A percentile compares a stretch with the other conserved stretches of the same genome.
Conservation (phyloP, 2,113 vertebrate genomes). For the Amphilophus citrinellus region DNA sequence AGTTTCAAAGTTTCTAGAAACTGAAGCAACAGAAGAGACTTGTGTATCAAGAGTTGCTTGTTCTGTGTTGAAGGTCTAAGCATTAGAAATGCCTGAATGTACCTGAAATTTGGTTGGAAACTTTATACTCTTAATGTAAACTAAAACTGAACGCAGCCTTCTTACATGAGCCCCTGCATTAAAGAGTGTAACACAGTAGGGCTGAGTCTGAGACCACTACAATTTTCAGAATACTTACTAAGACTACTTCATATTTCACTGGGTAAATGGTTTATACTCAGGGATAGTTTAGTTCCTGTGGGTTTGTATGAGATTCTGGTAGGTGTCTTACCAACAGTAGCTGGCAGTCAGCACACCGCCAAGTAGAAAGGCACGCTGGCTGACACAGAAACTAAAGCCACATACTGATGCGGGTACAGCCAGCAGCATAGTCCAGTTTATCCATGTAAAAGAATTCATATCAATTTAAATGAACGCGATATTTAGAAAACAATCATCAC, state of each 20-base stretch:
- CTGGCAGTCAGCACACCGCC: neutral
- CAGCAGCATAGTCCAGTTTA: too few relatives aligned
- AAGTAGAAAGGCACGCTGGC: neutral
- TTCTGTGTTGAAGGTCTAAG: neutral
- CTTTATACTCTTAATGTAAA: neutral
- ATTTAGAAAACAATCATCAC: neutral
- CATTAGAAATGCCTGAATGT: neutral
- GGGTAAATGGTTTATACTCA: neutral
- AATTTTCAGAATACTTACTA: neutral
- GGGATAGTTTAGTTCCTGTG: too few relatives aligned
- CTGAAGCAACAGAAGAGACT: slow-evolving; percentile 43
- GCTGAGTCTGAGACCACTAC: neutral
- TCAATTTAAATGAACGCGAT: neutral
- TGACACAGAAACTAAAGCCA: neutral
- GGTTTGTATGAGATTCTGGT: neutral
- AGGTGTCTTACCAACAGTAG: neutral
- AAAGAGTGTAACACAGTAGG: neutral
- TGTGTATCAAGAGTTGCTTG: slow-evolving; percentile 9
- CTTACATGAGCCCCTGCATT: neutral
- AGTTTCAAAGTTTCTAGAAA: slow-evolving; percentile 29
- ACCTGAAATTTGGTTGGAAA: neutral
- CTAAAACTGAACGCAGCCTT: neutral
- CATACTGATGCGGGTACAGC: too few relatives aligned
- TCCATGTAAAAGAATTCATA: neutral
- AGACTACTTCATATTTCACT: neutral